Evolutionary conservation across 2,797 vertebrate genomes (phyloP).

Genomic region (Tauraco hartlaubi): DNA sequence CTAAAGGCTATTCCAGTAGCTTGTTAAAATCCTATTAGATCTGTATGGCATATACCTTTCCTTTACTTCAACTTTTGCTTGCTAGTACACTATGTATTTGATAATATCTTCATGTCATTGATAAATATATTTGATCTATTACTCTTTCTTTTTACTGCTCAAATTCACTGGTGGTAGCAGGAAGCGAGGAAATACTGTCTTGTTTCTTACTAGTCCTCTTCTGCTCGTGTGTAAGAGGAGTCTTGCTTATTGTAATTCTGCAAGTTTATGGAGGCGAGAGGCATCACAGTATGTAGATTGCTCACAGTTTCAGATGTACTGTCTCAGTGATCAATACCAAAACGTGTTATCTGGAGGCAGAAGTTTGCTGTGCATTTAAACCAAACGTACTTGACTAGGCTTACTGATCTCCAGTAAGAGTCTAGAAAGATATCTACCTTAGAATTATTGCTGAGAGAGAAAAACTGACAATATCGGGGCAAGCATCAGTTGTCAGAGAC

Average conservation of each 20-base stretch:
- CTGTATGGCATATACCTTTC: neutral
- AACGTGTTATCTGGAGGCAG: conserved; percentile 20
- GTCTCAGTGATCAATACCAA: conserved; percentile 13
- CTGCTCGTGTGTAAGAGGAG: neutral
- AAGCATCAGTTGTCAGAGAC: conserved; percentile 25
- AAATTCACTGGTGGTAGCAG: neutral
- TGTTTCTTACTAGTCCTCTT: neutral
- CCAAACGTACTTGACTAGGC: neutral
- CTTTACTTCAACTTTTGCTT: neutral
- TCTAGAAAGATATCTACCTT: conserved; percentile 30
- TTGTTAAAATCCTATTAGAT: neutral
- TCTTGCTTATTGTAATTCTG: conserved; percentile 4
- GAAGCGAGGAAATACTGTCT: neutral
- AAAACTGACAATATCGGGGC: neutral
- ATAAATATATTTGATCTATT: neutral
- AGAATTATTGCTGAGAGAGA: conserved; percentile 53
- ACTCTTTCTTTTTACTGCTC: neutral
- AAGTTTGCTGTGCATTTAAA: conserved; percentile 53
- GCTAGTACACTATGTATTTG: neutral
- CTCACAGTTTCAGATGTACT: neutral
- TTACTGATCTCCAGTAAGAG: conserved; percentile 26
- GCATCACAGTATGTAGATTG: neutral
- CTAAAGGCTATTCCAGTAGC: neutral
- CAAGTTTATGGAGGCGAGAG: neutral
- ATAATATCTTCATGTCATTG: neutral